Conservation (phyloP, 2,113 vertebrate species). For the Gila orcuttii region DNA sequence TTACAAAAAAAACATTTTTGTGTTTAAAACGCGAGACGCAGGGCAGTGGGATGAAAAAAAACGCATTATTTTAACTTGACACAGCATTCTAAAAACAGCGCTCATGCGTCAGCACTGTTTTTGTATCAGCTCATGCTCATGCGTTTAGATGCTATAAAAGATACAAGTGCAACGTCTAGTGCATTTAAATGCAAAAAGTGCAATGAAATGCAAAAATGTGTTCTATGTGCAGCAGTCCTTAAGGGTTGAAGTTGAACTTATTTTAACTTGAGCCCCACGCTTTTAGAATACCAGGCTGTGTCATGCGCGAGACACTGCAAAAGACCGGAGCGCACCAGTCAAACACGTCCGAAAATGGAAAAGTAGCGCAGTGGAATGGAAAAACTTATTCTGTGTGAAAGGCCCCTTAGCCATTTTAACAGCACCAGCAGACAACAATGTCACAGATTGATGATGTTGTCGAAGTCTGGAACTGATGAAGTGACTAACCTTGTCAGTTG, state of each 20-base stretch:
- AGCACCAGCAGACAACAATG: constrained; percentile 44
- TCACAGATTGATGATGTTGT: constrained; percentile 50
- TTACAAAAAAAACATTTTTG: not conserved
- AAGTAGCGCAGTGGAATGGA: not conserved
- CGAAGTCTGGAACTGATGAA: constrained; percentile 35
- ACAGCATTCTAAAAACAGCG: no score
- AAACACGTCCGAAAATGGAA: not conserved
- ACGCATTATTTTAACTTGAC: not conserved
- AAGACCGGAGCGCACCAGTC: not conserved
- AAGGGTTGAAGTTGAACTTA: no score
- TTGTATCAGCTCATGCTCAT: no score
- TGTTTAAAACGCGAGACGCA: not conserved
- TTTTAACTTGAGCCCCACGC: not conserved
- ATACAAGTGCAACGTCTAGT: not conserved
- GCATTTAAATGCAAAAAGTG: not conserved
- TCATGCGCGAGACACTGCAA: not conserved
- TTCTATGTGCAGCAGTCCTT: not conserved
- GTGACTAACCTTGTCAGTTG: constrained; percentile 37
- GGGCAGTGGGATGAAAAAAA: not conserved
- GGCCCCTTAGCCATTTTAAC: not conserved
- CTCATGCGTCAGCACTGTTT: no score
- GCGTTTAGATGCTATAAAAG: no score
- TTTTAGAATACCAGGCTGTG: not conserved
- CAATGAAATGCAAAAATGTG: not conserved
- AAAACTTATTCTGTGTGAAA: not conserved